These are phyloP conservation scores for Hystrix cristata DNA, from an alignment of 2,113 vertebrate genomes.

Conservation along the genomic window DNA sequence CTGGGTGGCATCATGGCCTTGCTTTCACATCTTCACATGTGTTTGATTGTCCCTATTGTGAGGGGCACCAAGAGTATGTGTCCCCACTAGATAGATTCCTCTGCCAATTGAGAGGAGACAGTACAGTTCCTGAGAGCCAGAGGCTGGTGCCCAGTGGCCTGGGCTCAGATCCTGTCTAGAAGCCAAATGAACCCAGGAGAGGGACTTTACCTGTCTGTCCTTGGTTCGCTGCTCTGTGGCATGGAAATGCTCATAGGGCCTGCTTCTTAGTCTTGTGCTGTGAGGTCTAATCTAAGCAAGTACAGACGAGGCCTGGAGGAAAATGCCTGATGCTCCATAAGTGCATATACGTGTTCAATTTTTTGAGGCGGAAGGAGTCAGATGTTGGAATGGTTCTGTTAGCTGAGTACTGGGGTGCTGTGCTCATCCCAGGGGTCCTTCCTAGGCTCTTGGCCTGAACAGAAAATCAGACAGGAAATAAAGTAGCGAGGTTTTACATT, in stretches of 20 bases:
- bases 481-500: not conserved
- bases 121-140: not conserved
- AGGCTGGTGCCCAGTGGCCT: not conserved
- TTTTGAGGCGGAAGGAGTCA: not conserved
- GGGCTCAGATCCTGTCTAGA: not conserved
- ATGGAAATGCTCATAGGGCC: not conserved
- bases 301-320: not conserved
- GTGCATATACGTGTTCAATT: too few species aligned
- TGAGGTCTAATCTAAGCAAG: not conserved
- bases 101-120: not conserved
- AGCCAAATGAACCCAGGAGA: not conserved
- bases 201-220: not conserved
- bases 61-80: not conserved
- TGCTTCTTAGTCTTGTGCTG: not conserved
- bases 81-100: not conserved
- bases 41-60: not conserved
- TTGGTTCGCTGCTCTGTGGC: not conserved
- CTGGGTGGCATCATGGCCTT: not conserved
- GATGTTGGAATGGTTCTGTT: not conserved
- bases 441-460: not conserved
- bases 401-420: not conserved
- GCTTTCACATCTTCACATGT: not conserved
- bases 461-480: not conserved
- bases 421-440: not conserved
- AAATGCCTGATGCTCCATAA: not conserved